Evolutionary conservation across 1,140 invertebrate genomes (phyloP), one percentile per base, ranked within the genome.

Genomic region (Diorhabda sublineata): DNA sequence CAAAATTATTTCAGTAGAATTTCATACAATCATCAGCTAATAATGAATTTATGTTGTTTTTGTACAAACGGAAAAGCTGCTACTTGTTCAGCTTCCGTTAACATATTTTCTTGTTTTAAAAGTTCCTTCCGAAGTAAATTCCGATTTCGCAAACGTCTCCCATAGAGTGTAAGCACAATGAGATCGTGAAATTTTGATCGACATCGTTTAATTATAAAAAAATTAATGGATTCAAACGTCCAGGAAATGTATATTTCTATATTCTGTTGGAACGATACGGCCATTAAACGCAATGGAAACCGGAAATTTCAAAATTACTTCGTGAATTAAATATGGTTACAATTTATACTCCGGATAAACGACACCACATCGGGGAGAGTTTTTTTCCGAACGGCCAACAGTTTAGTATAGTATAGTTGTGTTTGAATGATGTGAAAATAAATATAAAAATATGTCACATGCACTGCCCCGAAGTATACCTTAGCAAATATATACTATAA

Each of bases 271-370:
- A n/a, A 45, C 26, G 47, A 45, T 56, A 56, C 6, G 42, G 63
- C 63, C 63, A 64, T 64, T 57, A 64, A 64, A 64, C 63, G 47
- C 45, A 57, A 64, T 64, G 47, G 26, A 64, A 64, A 64, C 63
- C 45, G 63, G 63, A 64, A 64, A 64, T 64, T 64, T 64, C 63
- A 45, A 64, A 64, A 64, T 64, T 64, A 52, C 63, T 52, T 64
- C 47, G 47, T 64, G 63, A 64, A 64, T 52, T 64, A 64, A 57
- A 56, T 64, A 64, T 64, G 56, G 63, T 42, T n/a, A 64, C 41
- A 64, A 64, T 52, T 64, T 56, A 44, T 42, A 47, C 45, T 43
- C 45, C 63, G 3, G 26, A 56, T 52, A 57, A 64, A 57, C 47
- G 41, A 45, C 45, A 9, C 42, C 5, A 44, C 61, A 44, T 11